phyloP scores from a whole-genome alignment of 1,140 invertebrate genomes.

The Lucilia sericata region DNA sequence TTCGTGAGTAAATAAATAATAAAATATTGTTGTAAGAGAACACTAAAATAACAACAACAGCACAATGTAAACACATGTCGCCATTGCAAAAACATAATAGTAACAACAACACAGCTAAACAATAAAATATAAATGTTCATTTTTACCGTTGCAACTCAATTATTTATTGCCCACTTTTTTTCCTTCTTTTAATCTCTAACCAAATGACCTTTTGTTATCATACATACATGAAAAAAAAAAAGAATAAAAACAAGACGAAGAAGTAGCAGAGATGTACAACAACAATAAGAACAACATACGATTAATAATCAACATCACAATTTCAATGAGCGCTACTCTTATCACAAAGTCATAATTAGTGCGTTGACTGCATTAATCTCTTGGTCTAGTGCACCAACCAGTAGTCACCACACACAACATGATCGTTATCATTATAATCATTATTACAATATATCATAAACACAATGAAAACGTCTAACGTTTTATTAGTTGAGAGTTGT shows the following conservation, averaged over 20 bases:
- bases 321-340: too few species aligned
- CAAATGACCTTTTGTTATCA: slow-evolving; percentile 23
- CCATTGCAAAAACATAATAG: neutral
- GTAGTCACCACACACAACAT: too few species aligned
- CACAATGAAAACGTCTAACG: too few species aligned
- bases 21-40: neutral
- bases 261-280: neutral
- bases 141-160: neutral
- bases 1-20: neutral
- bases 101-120: neutral
- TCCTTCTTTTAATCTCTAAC: neutral
- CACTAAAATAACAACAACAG: neutral
- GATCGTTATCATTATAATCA: too few species aligned
- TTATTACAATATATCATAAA: too few species aligned
- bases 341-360: neutral
- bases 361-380: neutral
- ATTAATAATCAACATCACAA: too few species aligned
- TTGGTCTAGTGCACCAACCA: too few species aligned
- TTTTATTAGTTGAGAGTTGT: too few species aligned
- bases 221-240: neutral
- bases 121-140: too few species aligned
- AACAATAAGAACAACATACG: neutral
- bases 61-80: neutral
- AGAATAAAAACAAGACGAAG: neutral
- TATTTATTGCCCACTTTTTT: neutral